A percentile compares a stretch with the other conserved stretches of the same genome.
Evolutionary conservation across 1,140 invertebrate genomes (phyloP).

Genomic region (Hermetia illucens): DNA sequence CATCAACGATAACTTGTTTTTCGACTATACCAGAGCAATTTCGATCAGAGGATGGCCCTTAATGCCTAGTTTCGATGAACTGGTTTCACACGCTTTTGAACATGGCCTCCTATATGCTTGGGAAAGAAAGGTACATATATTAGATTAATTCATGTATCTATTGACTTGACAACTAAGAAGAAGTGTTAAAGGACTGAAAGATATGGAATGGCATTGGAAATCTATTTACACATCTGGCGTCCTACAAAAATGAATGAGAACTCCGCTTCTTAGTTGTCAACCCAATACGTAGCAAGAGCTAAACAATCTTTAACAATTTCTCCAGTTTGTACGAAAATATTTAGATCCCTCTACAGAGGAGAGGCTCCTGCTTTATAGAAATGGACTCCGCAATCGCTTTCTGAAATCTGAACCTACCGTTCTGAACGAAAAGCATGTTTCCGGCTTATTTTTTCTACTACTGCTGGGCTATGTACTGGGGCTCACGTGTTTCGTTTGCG

Average conservation of each 20-base stretch:
- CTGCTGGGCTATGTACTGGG: constrained; percentile 14
- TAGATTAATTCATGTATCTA: neutral
- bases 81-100: constrained; percentile 19
- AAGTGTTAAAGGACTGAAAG: neutral
- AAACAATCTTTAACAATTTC: no score
- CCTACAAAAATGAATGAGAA: no score
- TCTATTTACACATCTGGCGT: no score
- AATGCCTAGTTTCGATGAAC: constrained; percentile 17
- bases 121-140: constrained; percentile 11
- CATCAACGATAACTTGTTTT: constrained; percentile 20
- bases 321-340: constrained; percentile 8
- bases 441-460: constrained; percentile 20
- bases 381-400: constrained; percentile 13
- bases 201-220: constrained; percentile 11
- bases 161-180: neutral
- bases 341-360: constrained; percentile 19
- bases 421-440: constrained; percentile 17
- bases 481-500: constrained; percentile 3
- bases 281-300: no score
- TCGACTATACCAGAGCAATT: constrained; percentile 23
- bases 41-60: constrained; percentile 21
- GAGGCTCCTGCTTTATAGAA: constrained; percentile 14
- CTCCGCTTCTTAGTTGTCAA: no score
- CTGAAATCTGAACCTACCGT: constrained; percentile 16
- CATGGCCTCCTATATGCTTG: constrained; percentile 18